Base-by-base conservation (phyloP, 2,113 vertebrate genomes). In the Xiphophorus couchianus region DNA sequence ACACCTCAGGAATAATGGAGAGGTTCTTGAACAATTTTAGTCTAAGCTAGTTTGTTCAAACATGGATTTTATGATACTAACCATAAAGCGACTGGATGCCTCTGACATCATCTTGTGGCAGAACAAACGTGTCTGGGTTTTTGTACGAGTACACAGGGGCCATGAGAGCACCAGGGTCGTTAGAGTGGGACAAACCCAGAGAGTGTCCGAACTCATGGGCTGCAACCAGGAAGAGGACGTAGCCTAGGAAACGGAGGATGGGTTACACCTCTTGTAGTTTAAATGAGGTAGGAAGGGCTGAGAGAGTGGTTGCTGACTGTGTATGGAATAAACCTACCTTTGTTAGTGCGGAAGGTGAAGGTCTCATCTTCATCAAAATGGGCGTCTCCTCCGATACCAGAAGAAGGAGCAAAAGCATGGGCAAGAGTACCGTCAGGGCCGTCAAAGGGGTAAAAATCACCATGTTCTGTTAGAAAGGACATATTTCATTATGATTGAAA, bases 201-300 rank as follows among this genome's bases (percentile, higher is more conserved):
- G 98, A 95, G 85, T 99, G 97, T 39, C 98, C 97, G 62, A 99
- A 95, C 85, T 99, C 97, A 83, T 99, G 98, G 68, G 97, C 97
- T 71, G 96, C 90, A 39, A 99, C 97, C 62, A 97, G 62, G 90
- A 98, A 97, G 74, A 99, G 92, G 78, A 95, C 94, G 70, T 96
- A 96, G 4, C 94, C 98, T 98, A 37, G 29, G 31, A 54, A 69
- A 58, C 62, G 7, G 69, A 11, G 14, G 9, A 28, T 76, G 0
- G 62, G 66, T 19, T 42, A 22, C 7, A 58, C 11, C 33, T 66
- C 64, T 6, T 15, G 30, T 30, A 30, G 30, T 30, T 30, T 30
- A 30, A 30, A 30, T 30, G 30, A 30, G 30, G 30, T 30, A 35
- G 14, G 14, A 15, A 44, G 12, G 3, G 14, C 2, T 10, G 2